These are phyloP conservation scores for Epiblema foenella DNA, from an alignment of 2,888 invertebrate genomes.

Conservation along the genomic window DNA sequence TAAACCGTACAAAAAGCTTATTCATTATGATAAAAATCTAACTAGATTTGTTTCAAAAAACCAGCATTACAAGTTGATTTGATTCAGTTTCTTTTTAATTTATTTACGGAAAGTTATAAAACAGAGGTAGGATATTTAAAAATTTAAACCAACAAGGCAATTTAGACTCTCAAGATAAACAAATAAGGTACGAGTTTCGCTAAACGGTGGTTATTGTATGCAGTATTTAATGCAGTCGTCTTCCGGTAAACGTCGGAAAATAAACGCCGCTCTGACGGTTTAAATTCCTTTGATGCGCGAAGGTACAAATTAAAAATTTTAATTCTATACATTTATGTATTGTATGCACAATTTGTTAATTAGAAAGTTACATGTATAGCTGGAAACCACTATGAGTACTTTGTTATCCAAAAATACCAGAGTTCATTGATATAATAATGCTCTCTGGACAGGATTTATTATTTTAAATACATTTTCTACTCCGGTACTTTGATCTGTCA, in stretches of 20 bases:
- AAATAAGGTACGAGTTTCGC: background rate
- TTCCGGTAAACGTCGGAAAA: slow-evolving; percentile 37
- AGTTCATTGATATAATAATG: too few relatives aligned
- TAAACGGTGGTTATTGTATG: slow-evolving; percentile 22
- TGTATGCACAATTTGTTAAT: slow-evolving; percentile 8
- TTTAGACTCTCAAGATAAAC: background rate
- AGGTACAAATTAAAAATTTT: background rate
- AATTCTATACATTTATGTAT: too few relatives aligned
- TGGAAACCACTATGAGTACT: background rate
- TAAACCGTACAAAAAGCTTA: background rate
- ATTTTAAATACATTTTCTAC: too few relatives aligned
- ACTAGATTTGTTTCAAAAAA: background rate
- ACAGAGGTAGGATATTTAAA: slow-evolving; percentile 1
- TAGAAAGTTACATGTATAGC: background rate
- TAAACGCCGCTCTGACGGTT: slow-evolving; percentile 26
- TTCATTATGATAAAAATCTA: background rate
- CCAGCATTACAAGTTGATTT: background rate
- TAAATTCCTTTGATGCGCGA: slow-evolving; percentile 30
- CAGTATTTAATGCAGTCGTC: slow-evolving; percentile 38
- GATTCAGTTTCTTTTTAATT: slow-evolving; percentile 14
- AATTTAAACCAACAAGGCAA: background rate
- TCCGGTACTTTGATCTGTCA: too few relatives aligned
- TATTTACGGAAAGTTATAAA: slow-evolving; percentile 26
- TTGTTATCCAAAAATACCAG: too few relatives aligned
- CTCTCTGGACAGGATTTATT: too few relatives aligned